phyloP scores from a whole-genome alignment of 2,113 vertebrate genomes.

The Alouatta palliata region DNA sequence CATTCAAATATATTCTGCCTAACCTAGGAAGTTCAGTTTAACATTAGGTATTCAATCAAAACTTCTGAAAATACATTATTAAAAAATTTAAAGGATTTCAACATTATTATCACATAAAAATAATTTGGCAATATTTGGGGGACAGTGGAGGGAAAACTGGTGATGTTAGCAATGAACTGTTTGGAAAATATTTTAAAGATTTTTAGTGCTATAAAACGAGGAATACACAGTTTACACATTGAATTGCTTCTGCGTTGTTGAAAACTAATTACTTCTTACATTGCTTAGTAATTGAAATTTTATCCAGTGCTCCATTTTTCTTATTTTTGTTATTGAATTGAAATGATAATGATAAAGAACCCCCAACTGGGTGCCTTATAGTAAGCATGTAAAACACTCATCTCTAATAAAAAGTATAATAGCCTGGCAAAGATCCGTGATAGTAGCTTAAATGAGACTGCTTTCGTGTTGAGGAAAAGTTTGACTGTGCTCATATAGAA shows the following conservation, averaged over 20 bases:
- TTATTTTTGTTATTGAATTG: slow-evolving; percentile 15
- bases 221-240: neutral
- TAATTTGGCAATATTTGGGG: neutral
- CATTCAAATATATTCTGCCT: neutral
- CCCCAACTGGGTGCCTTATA: neutral
- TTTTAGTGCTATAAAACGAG: neutral
- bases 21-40: neutral
- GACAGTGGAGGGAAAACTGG: fast-evolving
- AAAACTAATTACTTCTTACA: slow-evolving; percentile 57
- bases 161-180: neutral
- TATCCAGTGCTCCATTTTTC: neutral
- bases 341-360: slow-evolving; percentile 40
- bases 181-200: neutral
- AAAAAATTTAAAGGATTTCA: neutral
- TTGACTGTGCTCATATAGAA: neutral
- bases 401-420: neutral
- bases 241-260: neutral
- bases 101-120: neutral
- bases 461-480: neutral
- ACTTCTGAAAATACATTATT: neutral
- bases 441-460: neutral
- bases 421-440: neutral
- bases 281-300: slow-evolving; percentile 46
- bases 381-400: neutral
- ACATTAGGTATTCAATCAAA: neutral